Conservation (phyloP, 2,888 invertebrate species). For the Tenthredo scrophulariae region DNA sequence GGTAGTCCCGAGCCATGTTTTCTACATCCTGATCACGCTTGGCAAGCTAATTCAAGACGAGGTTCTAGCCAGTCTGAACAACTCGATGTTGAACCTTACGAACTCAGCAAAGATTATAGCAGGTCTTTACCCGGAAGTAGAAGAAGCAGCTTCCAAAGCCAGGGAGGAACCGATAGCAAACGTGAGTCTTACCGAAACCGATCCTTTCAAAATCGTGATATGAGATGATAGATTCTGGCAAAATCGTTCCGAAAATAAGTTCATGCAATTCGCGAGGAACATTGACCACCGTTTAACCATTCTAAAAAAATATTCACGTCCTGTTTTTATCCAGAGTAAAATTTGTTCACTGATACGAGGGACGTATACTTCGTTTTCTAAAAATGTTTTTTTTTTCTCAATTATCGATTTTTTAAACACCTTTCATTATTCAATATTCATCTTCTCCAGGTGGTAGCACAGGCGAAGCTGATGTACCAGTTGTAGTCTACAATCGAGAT, state of each 20-base stretch:
- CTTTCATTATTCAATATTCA: background rate
- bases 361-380: too few relatives aligned
- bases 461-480: constrained; percentile 79
- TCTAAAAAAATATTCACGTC: background rate
- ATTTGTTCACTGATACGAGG: too few relatives aligned
- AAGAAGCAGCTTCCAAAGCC: constrained; percentile 89
- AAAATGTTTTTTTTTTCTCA: background rate
- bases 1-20: constrained; percentile 81
- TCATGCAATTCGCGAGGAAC: too few relatives aligned
- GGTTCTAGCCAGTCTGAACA: constrained; percentile 95
- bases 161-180: constrained; percentile 74
- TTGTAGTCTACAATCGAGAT: constrained; percentile 81
- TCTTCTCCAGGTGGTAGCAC: constrained; percentile 70
- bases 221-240: too few relatives aligned
- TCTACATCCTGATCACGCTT: constrained; percentile 93
- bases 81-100: constrained; percentile 91
- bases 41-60: constrained; percentile 87
- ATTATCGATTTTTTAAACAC: background rate
- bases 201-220: too few relatives aligned
- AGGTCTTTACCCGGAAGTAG: constrained; percentile 91
- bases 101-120: constrained; percentile 92
- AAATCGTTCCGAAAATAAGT: too few relatives aligned
- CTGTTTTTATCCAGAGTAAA: too few relatives aligned
- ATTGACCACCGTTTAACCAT: background rate
- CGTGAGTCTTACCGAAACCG: constrained; percentile 64